These are phyloP conservation scores for Carpatolechia fugitivella DNA, from an alignment of 2,888 invertebrate species.

Conservation along the genomic window DNA sequence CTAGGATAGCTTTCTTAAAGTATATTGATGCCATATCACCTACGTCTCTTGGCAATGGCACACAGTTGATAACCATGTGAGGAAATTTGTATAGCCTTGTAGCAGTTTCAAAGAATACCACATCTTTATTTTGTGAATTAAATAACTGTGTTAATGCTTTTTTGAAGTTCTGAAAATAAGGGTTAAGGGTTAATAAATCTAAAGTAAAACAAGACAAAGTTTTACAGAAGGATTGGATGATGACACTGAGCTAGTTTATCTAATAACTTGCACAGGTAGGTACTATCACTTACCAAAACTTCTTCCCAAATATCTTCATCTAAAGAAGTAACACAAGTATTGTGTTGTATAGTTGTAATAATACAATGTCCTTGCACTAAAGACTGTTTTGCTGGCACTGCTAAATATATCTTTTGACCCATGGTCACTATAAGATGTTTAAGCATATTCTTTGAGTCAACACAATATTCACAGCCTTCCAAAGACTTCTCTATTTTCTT, in stretches of 20 bases:
- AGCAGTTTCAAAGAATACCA: conserved; percentile 95
- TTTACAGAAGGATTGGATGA: no score
- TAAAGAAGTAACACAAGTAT: conserved; percentile 86
- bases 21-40: conserved; percentile 96
- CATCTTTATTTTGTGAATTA: conserved; percentile 84
- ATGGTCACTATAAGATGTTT: conserved; percentile 92
- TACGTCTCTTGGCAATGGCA: conserved; percentile 90
- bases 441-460: conserved; percentile 87
- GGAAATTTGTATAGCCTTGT: conserved; percentile 85
- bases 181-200: conserved; percentile 3
- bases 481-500: conserved; percentile 83
- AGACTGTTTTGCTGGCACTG: conserved; percentile 89
- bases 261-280: no score
- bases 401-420: conserved; percentile 90
- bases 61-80: conserved; percentile 93
- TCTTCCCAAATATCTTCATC: conserved; percentile 98
- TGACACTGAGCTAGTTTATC: no score
- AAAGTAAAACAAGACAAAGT: no score
- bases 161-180: conserved; percentile 82
- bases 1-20: conserved; percentile 98
- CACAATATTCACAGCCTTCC: conserved; percentile 90
- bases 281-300: conserved; percentile 83
- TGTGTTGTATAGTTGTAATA: conserved; percentile 91
- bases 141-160: conserved; percentile 90
- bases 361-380: conserved; percentile 92